Percentiles rank a stretch among this genome's conserved stretches.
Evolutionary conservation across 2,888 invertebrate species (phyloP).

Genomic region (Vanessa cardui): DNA sequence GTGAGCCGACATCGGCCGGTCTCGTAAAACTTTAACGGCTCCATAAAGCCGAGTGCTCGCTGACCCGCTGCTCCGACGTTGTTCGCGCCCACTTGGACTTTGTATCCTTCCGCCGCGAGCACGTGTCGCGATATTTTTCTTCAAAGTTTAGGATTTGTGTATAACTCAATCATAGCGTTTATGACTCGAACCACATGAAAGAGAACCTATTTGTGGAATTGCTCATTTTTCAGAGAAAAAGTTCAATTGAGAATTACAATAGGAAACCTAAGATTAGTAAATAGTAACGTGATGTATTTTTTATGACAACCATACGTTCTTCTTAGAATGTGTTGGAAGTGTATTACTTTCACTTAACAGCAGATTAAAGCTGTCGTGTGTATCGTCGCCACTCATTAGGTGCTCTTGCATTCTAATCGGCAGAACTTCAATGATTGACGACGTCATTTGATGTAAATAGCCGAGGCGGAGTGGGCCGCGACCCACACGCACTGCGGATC

Average conservation of each 20-base stretch:
- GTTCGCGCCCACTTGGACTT: neutral
- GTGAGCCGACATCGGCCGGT: neutral
- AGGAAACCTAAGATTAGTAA: neutral
- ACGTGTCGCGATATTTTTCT: neutral
- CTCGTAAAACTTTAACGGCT: conserved; percentile 29
- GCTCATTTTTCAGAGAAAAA: neutral
- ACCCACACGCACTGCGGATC: neutral
- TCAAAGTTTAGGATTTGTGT: neutral
- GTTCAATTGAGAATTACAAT: neutral
- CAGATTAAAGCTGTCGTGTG: too few relatives aligned
- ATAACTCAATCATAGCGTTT: neutral
- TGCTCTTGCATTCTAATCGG: neutral
- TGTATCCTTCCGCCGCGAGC: neutral
- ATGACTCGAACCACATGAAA: too few relatives aligned
- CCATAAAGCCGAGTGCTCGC: conserved; percentile 9
- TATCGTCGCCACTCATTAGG: neutral
- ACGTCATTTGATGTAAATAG: neutral
- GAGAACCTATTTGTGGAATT: too few relatives aligned
- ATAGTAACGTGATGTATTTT: too few relatives aligned
- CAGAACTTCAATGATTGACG: neutral
- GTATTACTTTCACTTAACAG: neutral
- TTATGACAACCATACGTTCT: neutral
- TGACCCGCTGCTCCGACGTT: conserved; percentile 6
- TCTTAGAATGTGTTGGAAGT: neutral
- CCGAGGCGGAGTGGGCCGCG: neutral